Evolutionary conservation across 2,797 vertebrate genomes (phyloP), one percentile per base, ranked within the genome.

Genomic region (Pseudotriccus pelzelni): DNA sequence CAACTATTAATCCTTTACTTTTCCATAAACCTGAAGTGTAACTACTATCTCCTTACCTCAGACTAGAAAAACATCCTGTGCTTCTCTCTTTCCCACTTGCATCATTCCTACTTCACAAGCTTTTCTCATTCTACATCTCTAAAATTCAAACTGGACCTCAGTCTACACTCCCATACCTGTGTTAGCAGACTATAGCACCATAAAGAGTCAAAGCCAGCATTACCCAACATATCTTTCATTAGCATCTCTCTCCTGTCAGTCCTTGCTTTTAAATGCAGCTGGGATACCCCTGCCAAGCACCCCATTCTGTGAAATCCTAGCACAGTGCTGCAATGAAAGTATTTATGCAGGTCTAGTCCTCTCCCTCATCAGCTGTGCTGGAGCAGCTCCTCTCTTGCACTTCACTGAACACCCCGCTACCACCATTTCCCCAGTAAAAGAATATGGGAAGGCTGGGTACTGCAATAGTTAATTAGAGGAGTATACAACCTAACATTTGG

Each of bases 381-480:
- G 28, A 62, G 28, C 36, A 21, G 30, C 30, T 79, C 43, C 50
- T 66, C 22, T 75, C 30, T 62, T 41, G 16, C 20, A 32, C 68
- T 60, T 92, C 55, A 4, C 7, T 2, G 5, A 49, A 32, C 47
- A 39, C 8, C 12, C 28, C 25, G 21, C 25, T 47, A 30, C 53
- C 28, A 64, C n/a, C 18, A 22, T 73, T 67, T 83, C 36, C 55
- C 27, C 14, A 37, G 23, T 83, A 55, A 67, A 80, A 83, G 21
- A 53, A 25, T 22, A 28, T 24, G 9, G 47, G 30, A 85, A 80
- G 25, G 10, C 24, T 83, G 19, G 6, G 18, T 74, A 21, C 20
- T 41, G 41, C 0, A 0, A 8, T 55, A 52, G 28, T 19, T 70
- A 32, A 23, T 46, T 43, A 39, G 25, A n/a, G 41, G 50, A 56